Base-by-base conservation (phyloP, 2,113 vertebrate species). In the Cricetomys ansorgei region DNA sequence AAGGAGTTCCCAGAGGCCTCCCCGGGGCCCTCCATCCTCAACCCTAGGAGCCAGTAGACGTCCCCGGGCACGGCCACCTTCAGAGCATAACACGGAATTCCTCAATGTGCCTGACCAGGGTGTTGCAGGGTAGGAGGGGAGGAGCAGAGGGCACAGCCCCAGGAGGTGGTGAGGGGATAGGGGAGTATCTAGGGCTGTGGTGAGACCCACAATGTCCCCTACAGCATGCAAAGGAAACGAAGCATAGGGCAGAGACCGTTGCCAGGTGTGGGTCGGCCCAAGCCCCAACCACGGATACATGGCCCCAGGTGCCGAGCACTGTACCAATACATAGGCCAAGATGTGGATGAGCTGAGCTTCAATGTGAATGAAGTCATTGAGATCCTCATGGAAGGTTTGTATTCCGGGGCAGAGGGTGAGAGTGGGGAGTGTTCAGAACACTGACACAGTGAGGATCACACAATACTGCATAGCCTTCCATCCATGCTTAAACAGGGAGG, bases 51-150 rank as follows among this genome's bases (percentile, higher is more conserved):
- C 98, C 16, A 94, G 72, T 37, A 98, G 95, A 37, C 97, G 98
- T 43, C 53, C 21, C 0, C 99, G 80, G 94, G 72, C 96, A 8
- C 98, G 89, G 53, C 98, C 95, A 1, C 98, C 99, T 0, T 97
- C 98, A 0, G 96, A 98, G 65, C 98, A 98, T 87, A 99, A 99
- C 98, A 89, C 99, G 98, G 99, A 99, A 97, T 99, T 99, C 98
- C 99, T 99, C 84, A 99, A 98, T 0, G 99, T 99, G 57, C 99
- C 99, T 0, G 99, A 99, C 95, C 99, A 99, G 98, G 99, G 99
- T 2, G 98, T 99, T 98, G 99, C 99, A 0, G 99, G 99, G 99
- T 99, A 98, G 19, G 98, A 97, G 7, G 23, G 70, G n/a, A 50
- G 10, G 5, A 37, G 10, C 43, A 37, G 65, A 62, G 21, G 85